Base-by-base conservation (phyloP, 92 coral and sea anemone genomes). In the Montipora capitata region DNA sequence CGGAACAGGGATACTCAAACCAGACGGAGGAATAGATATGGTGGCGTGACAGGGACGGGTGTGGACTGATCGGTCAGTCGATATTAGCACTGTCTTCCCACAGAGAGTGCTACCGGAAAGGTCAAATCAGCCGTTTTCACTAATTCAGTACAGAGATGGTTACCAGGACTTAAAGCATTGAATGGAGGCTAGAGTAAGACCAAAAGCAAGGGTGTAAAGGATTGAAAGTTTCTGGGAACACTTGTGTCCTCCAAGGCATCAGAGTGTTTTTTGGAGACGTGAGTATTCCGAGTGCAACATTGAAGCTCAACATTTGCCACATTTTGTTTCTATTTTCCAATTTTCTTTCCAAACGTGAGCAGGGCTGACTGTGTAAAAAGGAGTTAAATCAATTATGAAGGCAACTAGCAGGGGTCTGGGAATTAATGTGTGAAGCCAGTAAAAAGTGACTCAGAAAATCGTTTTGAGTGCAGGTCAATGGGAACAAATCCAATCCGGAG, bases 1-100 rank as follows among this genome's bases (percentile, higher is more conserved):
- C 18, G 82, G 89, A 10, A 71, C 74, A 61, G 70, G 83, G 3
- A 92, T 85, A 3, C 92, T 85, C 66, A 95, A 95, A 68, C 78
- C 89, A 15, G 89, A 95, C 18, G 85, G 94, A 39, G 98, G 98
- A 38, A 90, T 84, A 45, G 98, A 95, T 66, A 95, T 95, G 98
- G 91, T 95, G 44, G 98, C 93, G 69, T 95, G 74, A 90, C 56
- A 51, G 9, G 41, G 40, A 12, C 45, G 51, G 63, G 16, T 82
- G 67, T 79, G 12, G 71, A 68, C 77, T 41, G 69, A 76, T 63
- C 42, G 15, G 67, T 40, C 84, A 43, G 89, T 45, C 41, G n/a
- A 59, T 73, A 41, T 7, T 45, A 27, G 11, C 68, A 68, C 68
- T 54, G 59, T 69, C 68, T n/a, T 77, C 69, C 77, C 40, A 40